Evolutionary conservation across 2,797 vertebrate species (phyloP).

Genomic region (Propithecus deckenii): DNA sequence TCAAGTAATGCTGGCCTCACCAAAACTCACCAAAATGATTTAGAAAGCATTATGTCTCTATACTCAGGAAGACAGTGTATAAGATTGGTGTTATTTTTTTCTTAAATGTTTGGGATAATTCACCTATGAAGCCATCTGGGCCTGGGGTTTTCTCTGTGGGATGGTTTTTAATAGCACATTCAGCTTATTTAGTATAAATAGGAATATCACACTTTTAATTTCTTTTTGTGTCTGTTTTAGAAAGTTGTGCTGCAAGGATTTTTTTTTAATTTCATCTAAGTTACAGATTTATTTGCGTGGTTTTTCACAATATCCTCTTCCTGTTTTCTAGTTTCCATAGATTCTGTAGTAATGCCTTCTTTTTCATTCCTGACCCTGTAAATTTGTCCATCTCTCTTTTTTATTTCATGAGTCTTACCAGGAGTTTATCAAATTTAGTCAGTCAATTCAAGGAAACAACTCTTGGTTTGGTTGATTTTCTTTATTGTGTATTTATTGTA

Average conservation of each 20-base stretch:
- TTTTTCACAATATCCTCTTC: not conserved
- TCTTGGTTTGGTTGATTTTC: not conserved
- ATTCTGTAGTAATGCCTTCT: not conserved
- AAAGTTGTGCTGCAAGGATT: not conserved
- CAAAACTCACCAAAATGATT: constrained; percentile 21
- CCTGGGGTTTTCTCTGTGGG: not conserved
- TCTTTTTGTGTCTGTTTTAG: not conserved
- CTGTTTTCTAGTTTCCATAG: not conserved
- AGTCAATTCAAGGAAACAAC: not conserved
- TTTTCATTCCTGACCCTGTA: not conserved
- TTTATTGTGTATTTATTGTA: not conserved
- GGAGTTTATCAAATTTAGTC: not conserved
- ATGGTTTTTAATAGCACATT: not conserved
- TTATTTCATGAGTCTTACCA: not conserved
- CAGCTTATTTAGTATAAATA: not conserved
- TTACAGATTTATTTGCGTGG: not conserved
- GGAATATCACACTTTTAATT: not conserved
- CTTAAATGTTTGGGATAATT: not conserved
- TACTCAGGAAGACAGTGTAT: not conserved
- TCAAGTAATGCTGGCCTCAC: not conserved
- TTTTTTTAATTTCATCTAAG: not conserved
- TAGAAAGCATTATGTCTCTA: not conserved
- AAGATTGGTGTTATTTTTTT: not conserved
- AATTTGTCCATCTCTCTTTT: not conserved
- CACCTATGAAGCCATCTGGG: not conserved